Base-by-base conservation (phyloP, 2,888 invertebrate species). In the Drosophila mettleri region DNA sequence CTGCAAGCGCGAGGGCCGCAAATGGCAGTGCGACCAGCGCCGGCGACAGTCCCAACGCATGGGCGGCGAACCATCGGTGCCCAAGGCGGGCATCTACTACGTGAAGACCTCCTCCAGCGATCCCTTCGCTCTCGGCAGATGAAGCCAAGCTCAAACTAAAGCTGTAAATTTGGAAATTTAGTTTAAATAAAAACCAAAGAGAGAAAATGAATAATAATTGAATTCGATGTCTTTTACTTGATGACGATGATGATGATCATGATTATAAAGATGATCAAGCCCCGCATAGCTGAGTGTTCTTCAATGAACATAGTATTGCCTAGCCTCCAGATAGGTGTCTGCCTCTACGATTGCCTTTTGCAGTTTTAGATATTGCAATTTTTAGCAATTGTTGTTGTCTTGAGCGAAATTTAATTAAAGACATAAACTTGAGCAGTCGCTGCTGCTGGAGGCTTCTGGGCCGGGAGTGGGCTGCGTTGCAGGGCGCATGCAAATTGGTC, bases 21-120 rank as follows among this genome's bases (percentile, higher is more conserved):
- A 80, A 34, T 91, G 89, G 89, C 62, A 89, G 36, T 91, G 90
- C 45, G 80, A 89, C 48, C 69, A 84, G 39, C 70, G 59, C 39
- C 74, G 75, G 48, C 78, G 80, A 0, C 80, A 74, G 24, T 29
- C 79, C 3, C 36, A 64, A 7, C 68, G 39, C 59, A 90, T 91
- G 91, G 91, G 89, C 3, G 92, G 91, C 0, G 92, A 92, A 14
- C 91, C 91, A 0, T 74, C 91, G 0, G 54, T 66, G 14, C 68
- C 60, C 0, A 90, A 90, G 51, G 27, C 38, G 12, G 91, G 91
- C 1, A 75, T 88, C 14, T 91, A 74, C 73, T 91, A 89, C 68
- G 89, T 91, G 7, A 87, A 86, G 52, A 91, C 91, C 10, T 74
- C 78, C 0, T 63, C 81, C 0, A 66, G 62, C 14, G 64, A 80